Evolutionary conservation across 2,113 vertebrate genomes (phyloP).

Genomic region (Trichomycterus rosablanca): DNA sequence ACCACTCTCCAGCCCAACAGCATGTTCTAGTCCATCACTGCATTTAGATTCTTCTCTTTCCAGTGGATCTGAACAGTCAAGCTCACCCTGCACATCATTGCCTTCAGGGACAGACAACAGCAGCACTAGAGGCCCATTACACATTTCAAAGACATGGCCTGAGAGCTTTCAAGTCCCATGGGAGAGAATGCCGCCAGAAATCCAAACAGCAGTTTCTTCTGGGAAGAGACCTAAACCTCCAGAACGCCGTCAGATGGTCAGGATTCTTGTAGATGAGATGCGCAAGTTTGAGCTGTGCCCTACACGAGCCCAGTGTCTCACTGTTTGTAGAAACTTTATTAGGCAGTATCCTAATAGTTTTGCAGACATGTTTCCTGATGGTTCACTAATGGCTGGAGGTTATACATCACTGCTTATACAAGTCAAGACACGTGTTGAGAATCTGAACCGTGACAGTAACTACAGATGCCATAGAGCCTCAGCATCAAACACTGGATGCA

Average conservation of each 20-base stretch:
- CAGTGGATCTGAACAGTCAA: neutral
- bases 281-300: constrained; percentile 6
- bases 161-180: neutral
- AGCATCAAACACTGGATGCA: neutral
- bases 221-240: constrained; percentile 2
- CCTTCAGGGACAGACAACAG: neutral
- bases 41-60: constrained; percentile 5
- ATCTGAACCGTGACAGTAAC: constrained; percentile 16
- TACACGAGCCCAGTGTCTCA: constrained; percentile 1
- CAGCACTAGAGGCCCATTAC: neutral
- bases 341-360: constrained; percentile 30
- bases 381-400: constrained; percentile 10
- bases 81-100: neutral
- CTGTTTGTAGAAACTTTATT: constrained; percentile 14
- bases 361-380: constrained; percentile 5
- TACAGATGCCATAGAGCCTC: constrained; percentile 12
- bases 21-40: neutral
- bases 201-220: neutral
- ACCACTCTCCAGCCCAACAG: neutral
- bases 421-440: constrained; percentile 28
- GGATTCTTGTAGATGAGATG: constrained; percentile 14
- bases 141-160: constrained; percentile 3
- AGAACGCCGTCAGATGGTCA: constrained; percentile 2
- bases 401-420: constrained; percentile 24
- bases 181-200: neutral